Evolutionary conservation across 2,113 vertebrate genomes (phyloP).

Genomic region (Phyllostomus hastatus): DNA sequence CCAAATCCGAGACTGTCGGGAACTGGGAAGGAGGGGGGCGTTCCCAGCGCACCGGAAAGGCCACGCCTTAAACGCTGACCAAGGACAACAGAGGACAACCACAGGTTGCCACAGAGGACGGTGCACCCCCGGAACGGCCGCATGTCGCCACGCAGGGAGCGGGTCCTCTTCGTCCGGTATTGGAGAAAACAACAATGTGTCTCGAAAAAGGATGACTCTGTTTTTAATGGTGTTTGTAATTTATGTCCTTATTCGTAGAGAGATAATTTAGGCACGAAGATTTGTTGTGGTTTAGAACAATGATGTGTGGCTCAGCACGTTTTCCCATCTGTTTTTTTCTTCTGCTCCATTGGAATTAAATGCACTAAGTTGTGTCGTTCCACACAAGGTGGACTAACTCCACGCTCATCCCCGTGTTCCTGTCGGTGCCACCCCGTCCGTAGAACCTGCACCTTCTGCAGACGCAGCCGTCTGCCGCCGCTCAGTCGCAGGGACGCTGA

Average conservation of each 20-base stretch:
- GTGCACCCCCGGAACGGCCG: fast-evolving
- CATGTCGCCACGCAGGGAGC: fast-evolving
- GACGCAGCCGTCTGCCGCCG: fast-evolving
- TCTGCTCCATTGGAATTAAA: background rate
- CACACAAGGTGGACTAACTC: background rate
- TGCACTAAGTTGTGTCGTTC: background rate
- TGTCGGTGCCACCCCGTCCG: background rate
- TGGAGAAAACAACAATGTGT: too few species aligned
- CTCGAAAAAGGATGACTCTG: background rate
- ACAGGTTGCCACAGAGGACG: too few species aligned
- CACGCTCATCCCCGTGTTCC: background rate
- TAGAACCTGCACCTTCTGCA: fast-evolving
- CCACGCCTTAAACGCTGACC: fast-evolving
- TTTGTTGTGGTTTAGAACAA: background rate
- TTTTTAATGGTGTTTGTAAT: background rate
- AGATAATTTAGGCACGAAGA: background rate
- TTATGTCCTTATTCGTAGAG: background rate
- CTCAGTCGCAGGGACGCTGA: fast-evolving
- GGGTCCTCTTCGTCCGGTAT: fast-evolving
- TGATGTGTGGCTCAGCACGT: background rate
- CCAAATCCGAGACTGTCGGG: background rate
- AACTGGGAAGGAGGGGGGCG: too few species aligned
- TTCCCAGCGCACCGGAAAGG: fast-evolving
- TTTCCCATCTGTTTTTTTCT: background rate
- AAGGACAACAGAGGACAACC: too few species aligned